phyloP scores from a whole-genome alignment of 2,797 vertebrate species.

The Trichosurus vulpecula region DNA sequence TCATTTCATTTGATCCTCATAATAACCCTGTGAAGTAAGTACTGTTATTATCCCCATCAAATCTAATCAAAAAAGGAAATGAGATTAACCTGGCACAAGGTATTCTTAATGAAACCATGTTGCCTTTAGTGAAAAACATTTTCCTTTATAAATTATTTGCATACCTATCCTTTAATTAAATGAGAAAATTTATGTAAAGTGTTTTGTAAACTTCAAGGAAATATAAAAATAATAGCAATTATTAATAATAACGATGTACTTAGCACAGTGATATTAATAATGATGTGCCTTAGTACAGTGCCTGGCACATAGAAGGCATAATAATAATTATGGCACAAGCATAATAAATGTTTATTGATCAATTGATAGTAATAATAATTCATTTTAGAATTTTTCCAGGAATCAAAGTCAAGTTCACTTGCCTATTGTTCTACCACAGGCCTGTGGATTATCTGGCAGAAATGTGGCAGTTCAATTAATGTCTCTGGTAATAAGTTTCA shows the following conservation, averaged over 20 bases:
- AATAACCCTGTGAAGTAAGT: neutral
- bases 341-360: neutral
- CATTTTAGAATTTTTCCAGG: neutral
- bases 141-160: neutral
- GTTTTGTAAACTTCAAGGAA: neutral
- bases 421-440: neutral
- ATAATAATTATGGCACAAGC: neutral
- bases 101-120: neutral
- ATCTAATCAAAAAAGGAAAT: neutral
- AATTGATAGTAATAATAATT: neutral
- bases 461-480: neutral
- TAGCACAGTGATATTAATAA: neutral
- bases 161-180: neutral
- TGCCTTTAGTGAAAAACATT: neutral
- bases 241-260: neutral
- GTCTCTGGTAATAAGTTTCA: neutral
- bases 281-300: neutral
- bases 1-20: neutral
- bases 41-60: neutral
- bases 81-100: neutral
- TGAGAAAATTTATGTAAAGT: neutral
- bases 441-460: neutral
- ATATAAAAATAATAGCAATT: neutral
- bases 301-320: neutral
- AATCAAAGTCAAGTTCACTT: neutral